A percentile compares a stretch with the other conserved stretches of the same genome.
Conservation (phyloP, 2,797 vertebrate species). For the Tenualosa ilisha region DNA sequence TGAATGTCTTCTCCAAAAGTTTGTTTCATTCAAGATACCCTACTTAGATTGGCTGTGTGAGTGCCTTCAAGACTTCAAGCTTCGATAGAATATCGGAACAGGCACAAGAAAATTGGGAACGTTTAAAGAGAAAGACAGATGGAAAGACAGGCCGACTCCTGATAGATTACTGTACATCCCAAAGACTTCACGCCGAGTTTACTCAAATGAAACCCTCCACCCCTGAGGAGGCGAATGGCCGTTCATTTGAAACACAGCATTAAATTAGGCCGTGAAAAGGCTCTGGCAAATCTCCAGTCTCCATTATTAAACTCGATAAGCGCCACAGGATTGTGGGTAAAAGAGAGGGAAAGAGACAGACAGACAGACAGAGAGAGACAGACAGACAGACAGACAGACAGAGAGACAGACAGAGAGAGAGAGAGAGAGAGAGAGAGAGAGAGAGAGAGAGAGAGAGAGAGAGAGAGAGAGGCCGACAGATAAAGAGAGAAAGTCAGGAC, state of each 20-base stretch:
- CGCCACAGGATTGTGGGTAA: not conserved
- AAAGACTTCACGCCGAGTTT: not conserved
- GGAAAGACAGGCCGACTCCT: not conserved
- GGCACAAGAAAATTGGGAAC: not conserved
- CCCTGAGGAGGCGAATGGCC: not conserved
- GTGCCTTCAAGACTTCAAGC: not conserved
- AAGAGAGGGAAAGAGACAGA: not conserved
- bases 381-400: not conserved
- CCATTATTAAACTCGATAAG: slow-evolving; percentile 10
- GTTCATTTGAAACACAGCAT: not conserved
- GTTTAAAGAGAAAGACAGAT: not conserved
- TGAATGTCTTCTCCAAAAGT: not conserved
- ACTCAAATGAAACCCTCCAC: not conserved
- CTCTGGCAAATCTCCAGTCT: not conserved
- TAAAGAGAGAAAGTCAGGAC: not conserved
- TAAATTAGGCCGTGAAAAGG: slow-evolving; percentile 10
- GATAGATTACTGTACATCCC: not conserved
- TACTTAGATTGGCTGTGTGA: not conserved
- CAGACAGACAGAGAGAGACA: not conserved
- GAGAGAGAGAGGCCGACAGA: not conserved
- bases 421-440: not conserved
- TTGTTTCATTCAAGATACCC: not conserved
- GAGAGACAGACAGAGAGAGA: not conserved
- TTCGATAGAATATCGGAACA: not conserved
- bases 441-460: not conserved